phyloP scores from a whole-genome alignment of 2,797 vertebrate species.

The Arnoldichthys spilopterus region DNA sequence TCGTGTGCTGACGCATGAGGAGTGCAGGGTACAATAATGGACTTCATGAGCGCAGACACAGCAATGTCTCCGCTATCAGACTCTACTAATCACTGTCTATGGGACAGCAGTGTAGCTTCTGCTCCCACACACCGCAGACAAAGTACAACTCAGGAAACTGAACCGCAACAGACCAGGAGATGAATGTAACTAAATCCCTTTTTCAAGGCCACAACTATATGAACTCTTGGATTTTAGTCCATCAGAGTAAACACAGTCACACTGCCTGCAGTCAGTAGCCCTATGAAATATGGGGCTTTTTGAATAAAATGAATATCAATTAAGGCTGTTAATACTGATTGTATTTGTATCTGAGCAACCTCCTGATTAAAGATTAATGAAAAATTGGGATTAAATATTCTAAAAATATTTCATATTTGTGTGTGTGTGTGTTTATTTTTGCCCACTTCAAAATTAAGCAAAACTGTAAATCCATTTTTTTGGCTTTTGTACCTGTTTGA shows the following conservation, averaged over 20 bases:
- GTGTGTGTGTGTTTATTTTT: no score
- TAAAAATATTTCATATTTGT: no score
- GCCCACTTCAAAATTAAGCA: no score
- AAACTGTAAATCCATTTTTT: no score
- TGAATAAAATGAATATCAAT: no score
- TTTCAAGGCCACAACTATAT: conserved; percentile 8
- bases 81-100: conserved; percentile 16
- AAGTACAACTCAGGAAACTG: conserved; percentile 56
- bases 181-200: conserved; percentile 23
- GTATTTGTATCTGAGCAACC: no score
- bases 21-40: conserved; percentile 72
- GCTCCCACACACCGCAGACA: conserved; percentile 77
- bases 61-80: conserved; percentile 64
- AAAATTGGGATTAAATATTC: no score
- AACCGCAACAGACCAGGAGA: conserved; percentile 29
- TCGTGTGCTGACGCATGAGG: conserved; percentile 68
- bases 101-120: conserved; percentile 59
- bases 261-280: conserved; percentile 4
- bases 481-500: no score
- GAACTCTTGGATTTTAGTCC: neutral
- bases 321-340: no score
- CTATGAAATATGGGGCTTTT: neutral
- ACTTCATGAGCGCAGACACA: conserved; percentile 78
- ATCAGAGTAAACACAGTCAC: neutral
- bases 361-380: no score